Base-by-base conservation (phyloP, 2,797 vertebrate species). In the Sebastes jordani region DNA sequence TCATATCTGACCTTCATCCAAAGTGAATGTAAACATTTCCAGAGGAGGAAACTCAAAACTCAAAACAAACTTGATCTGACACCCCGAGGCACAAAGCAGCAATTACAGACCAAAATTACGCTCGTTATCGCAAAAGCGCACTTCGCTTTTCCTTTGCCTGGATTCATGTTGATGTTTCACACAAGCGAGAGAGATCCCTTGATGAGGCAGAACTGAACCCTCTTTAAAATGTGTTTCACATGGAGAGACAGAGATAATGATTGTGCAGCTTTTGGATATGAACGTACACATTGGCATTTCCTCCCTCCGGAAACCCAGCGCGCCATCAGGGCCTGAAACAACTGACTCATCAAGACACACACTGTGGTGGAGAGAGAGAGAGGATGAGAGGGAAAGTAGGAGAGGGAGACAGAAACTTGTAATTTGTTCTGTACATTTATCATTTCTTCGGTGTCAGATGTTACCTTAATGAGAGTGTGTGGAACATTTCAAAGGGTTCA, bases 231-330 rank as follows among this genome's bases (percentile, higher is more conserved):
- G 73, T 2, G 56, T 82, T 64, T 83, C 82, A 83, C 83, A 71
- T 71, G 74, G 71, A 52, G 49, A 74, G 55, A 36, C 78, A 78
- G 71, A 85, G 87, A 86, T 90, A 90, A 90, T 90, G 85, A 87
- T 65, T 54, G 68, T 55, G 74, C 73, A 78, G 79, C 81, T 80
- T 80, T 56, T 29, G 81, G 71, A 9, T 71, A 83, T 92, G 90
- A 93, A 84, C 52, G 36, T 38, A 46, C 81, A 83, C 86, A 78
- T 80, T 78, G 93, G 90, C 74, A 93, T 94, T 95, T 94, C 92
- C 92, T 88, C 76, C 64, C 72, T 69, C 38, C 7, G 73, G 74
- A 79, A 86, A 69, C 72, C 59, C 76, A 72, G 60, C 66, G 72
- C 59, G 6, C 82, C 79, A 81, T 76, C 71, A 46, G 49, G 59